Conservation (phyloP, 2,797 vertebrate genomes). For the Aselliscus stoliczkanus region DNA sequence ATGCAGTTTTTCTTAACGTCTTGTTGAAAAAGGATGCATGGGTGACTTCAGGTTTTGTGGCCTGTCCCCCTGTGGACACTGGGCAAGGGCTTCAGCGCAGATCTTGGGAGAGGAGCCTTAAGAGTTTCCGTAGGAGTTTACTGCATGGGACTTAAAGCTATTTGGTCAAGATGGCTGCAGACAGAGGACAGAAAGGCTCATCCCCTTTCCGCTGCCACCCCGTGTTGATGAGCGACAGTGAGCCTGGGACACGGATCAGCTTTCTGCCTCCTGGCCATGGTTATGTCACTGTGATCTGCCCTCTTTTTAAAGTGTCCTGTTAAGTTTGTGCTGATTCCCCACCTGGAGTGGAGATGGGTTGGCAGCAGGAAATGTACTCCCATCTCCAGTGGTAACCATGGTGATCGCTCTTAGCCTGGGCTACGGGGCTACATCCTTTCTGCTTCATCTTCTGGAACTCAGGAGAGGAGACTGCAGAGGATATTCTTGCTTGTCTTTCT, state of each 20-base stretch:
- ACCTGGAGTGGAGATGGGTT: background rate
- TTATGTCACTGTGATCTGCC: too few species aligned
- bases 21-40: background rate
- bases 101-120: background rate
- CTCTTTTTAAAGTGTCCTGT: background rate
- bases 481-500: background rate
- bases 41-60: background rate
- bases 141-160: background rate
- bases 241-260: background rate
- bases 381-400: background rate
- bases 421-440: background rate
- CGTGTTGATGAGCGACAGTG: background rate
- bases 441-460: background rate
- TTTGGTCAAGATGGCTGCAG: background rate
- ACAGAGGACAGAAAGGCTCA: background rate
- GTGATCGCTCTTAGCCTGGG: background rate
- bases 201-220: background rate
- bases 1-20: background rate
- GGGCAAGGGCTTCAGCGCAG: background rate
- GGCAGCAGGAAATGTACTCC: background rate
- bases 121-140: background rate
- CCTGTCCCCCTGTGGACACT: background rate
- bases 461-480: background rate
- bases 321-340: background rate
- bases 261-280: fast-evolving